Evolutionary conservation across 1,140 invertebrate genomes (phyloP), one percentile per base, ranked within the genome.

Genomic region (Linepithema humile): DNA sequence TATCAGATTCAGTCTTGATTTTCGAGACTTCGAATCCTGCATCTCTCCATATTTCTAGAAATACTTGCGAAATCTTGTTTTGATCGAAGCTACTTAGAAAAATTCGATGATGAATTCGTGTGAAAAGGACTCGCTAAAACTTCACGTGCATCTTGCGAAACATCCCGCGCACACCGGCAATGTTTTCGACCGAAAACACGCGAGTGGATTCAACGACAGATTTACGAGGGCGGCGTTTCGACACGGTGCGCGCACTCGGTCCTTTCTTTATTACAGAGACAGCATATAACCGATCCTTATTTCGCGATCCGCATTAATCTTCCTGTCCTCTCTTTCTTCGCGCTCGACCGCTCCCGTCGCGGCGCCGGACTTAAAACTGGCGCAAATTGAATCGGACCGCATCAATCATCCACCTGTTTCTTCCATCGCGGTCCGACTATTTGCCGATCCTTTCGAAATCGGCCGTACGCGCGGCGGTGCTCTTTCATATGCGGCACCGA

Each of bases 301-400:
- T 59, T 55, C 32, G 38, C 57, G 23, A 35, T 26, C 12, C 29
- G 35, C 53, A 73, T 88, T 69, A 65, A 85, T 88, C 86, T 87
- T 77, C 20, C n/a, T 40, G 73, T 26, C 15, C 17, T 45, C 5
- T 60, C n/a, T 32, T 23, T 4, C 23, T 15, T 60, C 38, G 5
- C 64, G 17, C 38, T 86, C 43, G 29, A 32, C 40, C 62, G 57
- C 32, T 35, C 60, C 57, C 67, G 4, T 35, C 48, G 15, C 12
- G n/a, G 9, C 50, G 53, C 12, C 64, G 38, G 2, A 29, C 43
- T 67, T 59, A 57, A 75, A 87, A 87, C 38, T 50, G 26, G 29
- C 20, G 55, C 75, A 85, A 82, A 88, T 88, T 75, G 85, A 87
- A 88, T 85, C 82, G 10, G 20, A 77, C 62, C 40, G 55, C 73